Conservation (phyloP, 2,888 invertebrate genomes). For the Mesoligia furuncula region DNA sequence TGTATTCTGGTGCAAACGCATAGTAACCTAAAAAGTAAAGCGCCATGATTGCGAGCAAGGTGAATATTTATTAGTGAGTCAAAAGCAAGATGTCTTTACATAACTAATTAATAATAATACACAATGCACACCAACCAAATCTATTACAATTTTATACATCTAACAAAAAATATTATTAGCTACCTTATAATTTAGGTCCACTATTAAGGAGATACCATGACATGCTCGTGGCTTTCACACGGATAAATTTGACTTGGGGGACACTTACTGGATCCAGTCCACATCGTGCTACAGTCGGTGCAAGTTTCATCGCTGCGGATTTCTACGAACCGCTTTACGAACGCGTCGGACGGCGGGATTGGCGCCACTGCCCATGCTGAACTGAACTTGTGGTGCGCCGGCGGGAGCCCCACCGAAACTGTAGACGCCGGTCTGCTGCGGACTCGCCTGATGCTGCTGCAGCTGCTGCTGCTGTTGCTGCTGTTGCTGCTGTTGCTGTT, state of each 20-base stretch:
- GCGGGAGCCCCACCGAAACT: conserved; percentile 73
- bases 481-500: conserved; percentile 57
- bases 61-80: not conserved
- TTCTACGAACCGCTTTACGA: conserved; percentile 82
- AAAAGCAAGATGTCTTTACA: conserved; percentile 17
- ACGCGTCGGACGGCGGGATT: conserved; percentile 75
- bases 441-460: conserved; percentile 62
- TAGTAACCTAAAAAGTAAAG: not conserved
- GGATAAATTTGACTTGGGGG: conserved; percentile 40
- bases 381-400: conserved; percentile 76
- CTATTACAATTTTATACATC: conserved; percentile 42
- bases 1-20: not conserved
- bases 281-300: conserved; percentile 25
- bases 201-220: conserved; percentile 43
- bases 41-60: not conserved
- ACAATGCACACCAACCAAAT: conserved; percentile 49
- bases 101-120: conserved; percentile 50
- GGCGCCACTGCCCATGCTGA: conserved; percentile 80
- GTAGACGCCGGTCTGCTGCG: conserved; percentile 73
- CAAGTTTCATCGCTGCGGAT: conserved; percentile 76
- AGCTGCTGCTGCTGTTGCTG: conserved; percentile 53
- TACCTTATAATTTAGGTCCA: conserved; percentile 63
- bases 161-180: conserved; percentile 43
- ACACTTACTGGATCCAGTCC: conserved; percentile 63
- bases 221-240: conserved; percentile 50